These are phyloP conservation scores for Acyrthosiphon pisum DNA, from an alignment of 1,140 invertebrate species.

Conservation along the genomic window DNA sequence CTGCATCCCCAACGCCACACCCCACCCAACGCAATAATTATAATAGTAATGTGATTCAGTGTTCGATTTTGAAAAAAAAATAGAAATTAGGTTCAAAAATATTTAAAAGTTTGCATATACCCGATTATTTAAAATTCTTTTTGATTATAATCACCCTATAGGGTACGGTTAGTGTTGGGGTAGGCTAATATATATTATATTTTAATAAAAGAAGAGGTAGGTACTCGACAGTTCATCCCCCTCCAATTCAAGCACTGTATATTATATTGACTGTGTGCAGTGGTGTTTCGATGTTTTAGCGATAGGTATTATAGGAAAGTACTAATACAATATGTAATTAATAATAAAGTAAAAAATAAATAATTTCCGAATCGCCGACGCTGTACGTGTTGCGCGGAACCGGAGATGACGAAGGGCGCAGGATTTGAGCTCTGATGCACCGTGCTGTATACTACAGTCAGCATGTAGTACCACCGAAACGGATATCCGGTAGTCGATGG, in stretches of 20 bases:
- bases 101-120: no score
- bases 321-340: background rate
- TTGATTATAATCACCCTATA: no score
- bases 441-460: background rate
- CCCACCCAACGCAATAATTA: background rate
- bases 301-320: background rate
- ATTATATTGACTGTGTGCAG: background rate
- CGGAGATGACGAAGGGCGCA: slow-evolving; percentile 56
- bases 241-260: background rate
- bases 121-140: no score
- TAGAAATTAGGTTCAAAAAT: no score
- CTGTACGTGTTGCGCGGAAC: background rate
- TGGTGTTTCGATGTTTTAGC: background rate
- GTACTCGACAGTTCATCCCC: no score
- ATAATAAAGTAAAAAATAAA: background rate
- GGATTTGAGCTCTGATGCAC: slow-evolving; percentile 41
- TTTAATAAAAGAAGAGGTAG: no score
- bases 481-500: slow-evolving; percentile 48
- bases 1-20: background rate
- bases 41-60: background rate
- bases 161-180: no score
- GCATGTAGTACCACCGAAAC: background rate
- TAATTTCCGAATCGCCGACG: background rate
- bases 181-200: no score
- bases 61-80: no score